Percentiles rank a stretch among this genome's conserved stretches.
Conservation (phyloP, 2,113 vertebrate genomes). For the Carassius gibelio region DNA sequence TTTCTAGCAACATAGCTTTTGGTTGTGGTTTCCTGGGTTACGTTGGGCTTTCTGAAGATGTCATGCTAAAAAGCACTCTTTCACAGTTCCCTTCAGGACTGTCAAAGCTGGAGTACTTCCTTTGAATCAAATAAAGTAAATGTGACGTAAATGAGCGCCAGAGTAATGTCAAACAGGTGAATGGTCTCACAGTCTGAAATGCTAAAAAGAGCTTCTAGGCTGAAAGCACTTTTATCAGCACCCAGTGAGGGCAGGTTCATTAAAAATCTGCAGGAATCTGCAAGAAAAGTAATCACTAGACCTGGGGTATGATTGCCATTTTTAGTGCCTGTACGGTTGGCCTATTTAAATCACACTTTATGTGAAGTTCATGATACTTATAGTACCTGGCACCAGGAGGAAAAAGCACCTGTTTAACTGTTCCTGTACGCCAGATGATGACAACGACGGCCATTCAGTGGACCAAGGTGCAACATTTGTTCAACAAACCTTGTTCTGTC, state of each 20-base stretch:
- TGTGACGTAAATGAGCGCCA: not conserved
- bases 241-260: not conserved
- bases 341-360: not conserved
- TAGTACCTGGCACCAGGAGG: not conserved
- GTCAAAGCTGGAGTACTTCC: conserved; percentile 31
- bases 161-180: not conserved
- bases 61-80: not conserved
- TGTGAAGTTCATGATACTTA: not conserved
- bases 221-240: not conserved
- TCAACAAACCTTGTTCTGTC: not conserved
- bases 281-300: not conserved
- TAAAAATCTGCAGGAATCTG: not conserved
- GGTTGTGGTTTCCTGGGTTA: conserved; percentile 21
- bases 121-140: conserved; percentile 16
- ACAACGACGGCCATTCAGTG: not conserved
- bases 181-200: not conserved
- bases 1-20: conserved; percentile 10
- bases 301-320: not conserved
- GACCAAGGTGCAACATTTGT: not conserved
- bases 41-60: not conserved
- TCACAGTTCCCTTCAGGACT: not conserved
- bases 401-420: not conserved
- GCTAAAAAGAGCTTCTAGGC: not conserved
- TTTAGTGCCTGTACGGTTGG: not conserved
- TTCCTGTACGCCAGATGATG: not conserved